These are phyloP conservation scores for Emydocephalus ijimae DNA, from an alignment of 2,113 vertebrate genomes.

Conservation along the genomic window DNA sequence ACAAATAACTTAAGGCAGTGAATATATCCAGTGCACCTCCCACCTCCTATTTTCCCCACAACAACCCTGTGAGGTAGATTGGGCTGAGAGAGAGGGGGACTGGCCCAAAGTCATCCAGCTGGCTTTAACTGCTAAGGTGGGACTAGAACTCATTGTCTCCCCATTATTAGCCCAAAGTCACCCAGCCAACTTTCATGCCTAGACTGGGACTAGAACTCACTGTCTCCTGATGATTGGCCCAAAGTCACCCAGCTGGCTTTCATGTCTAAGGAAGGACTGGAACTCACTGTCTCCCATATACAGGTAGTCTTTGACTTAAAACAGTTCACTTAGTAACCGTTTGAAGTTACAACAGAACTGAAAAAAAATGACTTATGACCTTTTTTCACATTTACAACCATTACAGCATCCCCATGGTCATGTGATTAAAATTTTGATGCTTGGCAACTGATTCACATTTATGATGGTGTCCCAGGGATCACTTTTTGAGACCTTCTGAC, in stretches of 20 bases:
- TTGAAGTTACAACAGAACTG: no score
- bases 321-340: not conserved
- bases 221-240: not conserved
- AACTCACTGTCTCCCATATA: no score
- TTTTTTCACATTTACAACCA: not conserved
- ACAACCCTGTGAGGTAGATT: not conserved
- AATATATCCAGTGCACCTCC: not conserved
- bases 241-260: no score
- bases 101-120: not conserved
- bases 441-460: not conserved
- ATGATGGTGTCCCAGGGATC: not conserved
- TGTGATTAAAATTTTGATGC: not conserved
- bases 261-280: no score
- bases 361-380: not conserved
- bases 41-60: not conserved
- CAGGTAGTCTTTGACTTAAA: not conserved
- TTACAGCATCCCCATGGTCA: not conserved
- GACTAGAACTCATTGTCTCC: no score
- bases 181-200: no score
- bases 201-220: rapidly evolving
- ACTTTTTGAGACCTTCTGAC: not conserved
- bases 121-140: no score
- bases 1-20: not conserved
- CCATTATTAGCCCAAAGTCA: not conserved
- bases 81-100: not conserved